Percentiles rank a stretch among this genome's conserved stretches.
Conservation (phyloP, 1,140 invertebrate genomes). For the Halictus rubicundus region DNA sequence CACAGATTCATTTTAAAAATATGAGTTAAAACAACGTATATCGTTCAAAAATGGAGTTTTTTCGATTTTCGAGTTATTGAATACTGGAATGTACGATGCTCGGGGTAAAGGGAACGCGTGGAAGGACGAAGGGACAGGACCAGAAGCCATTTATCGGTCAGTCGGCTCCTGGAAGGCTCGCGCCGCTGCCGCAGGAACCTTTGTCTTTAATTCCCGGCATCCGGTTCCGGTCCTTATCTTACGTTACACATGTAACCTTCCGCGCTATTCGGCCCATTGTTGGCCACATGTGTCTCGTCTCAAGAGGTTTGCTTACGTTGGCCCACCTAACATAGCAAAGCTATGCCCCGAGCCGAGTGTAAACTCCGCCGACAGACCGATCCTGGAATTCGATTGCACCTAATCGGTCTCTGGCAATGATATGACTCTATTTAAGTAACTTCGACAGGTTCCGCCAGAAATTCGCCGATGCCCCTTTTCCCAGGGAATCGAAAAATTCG, state of each 20-base stretch:
- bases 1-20: too few relatives aligned
- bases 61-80: too few relatives aligned
- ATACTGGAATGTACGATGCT: background rate
- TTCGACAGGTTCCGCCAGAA: background rate
- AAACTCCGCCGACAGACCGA: constrained; percentile 53
- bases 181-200: constrained; percentile 32
- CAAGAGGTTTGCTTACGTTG: constrained; percentile 69
- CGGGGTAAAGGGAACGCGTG: background rate
- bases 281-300: constrained; percentile 70
- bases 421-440: constrained; percentile 44
- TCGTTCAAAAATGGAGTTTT: too few relatives aligned
- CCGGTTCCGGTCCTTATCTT: constrained; percentile 75
- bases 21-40: too few relatives aligned
- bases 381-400: constrained; percentile 58
- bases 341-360: constrained; percentile 56
- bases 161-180: constrained; percentile 1
- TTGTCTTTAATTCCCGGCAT: constrained; percentile 64
- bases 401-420: constrained; percentile 45
- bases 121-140: background rate
- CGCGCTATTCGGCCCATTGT: constrained; percentile 64
- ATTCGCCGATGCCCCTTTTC: background rate
- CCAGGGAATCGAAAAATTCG: background rate
- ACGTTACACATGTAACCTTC: constrained; percentile 67
- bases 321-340: constrained; percentile 64
- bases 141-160: constrained; percentile 34